Evolutionary conservation across 2,888 invertebrate genomes (phyloP).

Genomic region (Dendrolimus pini): DNA sequence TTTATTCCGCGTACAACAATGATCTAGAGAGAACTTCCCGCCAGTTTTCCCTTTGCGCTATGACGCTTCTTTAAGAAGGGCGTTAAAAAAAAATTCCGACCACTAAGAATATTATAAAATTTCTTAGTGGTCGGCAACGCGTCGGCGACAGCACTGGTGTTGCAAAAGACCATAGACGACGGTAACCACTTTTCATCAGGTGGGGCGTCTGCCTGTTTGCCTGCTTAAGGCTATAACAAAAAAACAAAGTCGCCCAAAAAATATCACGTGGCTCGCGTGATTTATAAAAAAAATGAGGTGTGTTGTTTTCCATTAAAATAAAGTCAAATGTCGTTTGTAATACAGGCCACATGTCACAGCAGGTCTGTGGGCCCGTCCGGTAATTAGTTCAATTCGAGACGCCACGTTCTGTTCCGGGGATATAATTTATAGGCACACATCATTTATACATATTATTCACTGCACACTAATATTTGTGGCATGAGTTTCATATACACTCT

Average conservation of each 20-base stretch:
- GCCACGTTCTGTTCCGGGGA: constrained; percentile 48
- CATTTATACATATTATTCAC: constrained; percentile 16
- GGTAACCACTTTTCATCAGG: too few species aligned
- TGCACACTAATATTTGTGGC: constrained; percentile 2
- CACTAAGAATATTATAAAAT: too few species aligned
- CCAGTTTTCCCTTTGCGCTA: too few species aligned
- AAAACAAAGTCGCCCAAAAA: background rate
- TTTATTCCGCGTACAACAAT: too few species aligned
- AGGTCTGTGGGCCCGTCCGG: constrained; percentile 35
- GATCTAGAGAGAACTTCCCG: too few species aligned
- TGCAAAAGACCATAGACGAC: too few species aligned
- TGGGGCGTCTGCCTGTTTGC: too few species aligned
- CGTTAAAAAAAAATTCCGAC: too few species aligned
- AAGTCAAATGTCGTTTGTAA: constrained; percentile 13
- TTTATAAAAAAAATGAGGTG: background rate
- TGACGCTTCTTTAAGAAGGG: too few species aligned
- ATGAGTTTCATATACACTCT: background rate
- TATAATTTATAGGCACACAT: constrained; percentile 25
- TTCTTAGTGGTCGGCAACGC: too few species aligned
- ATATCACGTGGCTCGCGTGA: background rate
- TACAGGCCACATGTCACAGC: constrained; percentile 59
- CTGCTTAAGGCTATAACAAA: too few species aligned
- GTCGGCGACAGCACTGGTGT: too few species aligned
- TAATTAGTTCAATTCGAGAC: constrained; percentile 65
- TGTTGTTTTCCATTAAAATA: background rate